Conservation (phyloP, 1,140 invertebrate species). For the Drosophila yakuba region DNA sequence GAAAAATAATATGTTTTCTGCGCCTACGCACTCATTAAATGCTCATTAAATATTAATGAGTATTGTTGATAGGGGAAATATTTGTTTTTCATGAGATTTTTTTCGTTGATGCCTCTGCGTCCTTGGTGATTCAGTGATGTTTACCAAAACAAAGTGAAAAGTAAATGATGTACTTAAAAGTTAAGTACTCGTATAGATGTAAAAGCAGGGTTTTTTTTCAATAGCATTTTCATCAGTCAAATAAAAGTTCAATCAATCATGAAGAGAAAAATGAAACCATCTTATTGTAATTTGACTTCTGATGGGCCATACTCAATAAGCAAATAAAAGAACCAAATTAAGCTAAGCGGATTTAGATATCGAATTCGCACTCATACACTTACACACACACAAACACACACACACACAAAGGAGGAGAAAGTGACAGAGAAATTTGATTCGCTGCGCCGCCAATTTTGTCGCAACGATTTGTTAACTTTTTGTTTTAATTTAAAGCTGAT, state of each 20-base stretch:
- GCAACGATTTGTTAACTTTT: constrained; percentile 25
- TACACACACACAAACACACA: constrained; percentile 2
- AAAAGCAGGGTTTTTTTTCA: constrained; percentile 8
- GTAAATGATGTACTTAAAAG: constrained; percentile 18
- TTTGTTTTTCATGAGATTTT: constrained; percentile 23
- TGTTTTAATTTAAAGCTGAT: constrained; percentile 28
- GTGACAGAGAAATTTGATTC: background rate
- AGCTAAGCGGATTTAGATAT: constrained; percentile 42
- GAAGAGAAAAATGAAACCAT: constrained; percentile 3
- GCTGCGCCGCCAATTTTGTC: background rate
- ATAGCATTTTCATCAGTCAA: background rate
- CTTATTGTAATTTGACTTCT: constrained; percentile 25
- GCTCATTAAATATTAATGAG: constrained; percentile 47
- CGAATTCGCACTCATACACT: constrained; percentile 20
- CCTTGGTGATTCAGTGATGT: constrained; percentile 12
- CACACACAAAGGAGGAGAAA: background rate
- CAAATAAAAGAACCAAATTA: constrained; percentile 40
- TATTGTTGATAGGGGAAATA: constrained; percentile 18
- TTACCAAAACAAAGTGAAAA: constrained; percentile 11
- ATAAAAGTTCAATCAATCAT: constrained; percentile 28
- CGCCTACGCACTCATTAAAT: constrained; percentile 35
- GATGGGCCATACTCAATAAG: constrained; percentile 14
- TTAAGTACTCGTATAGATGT: constrained; percentile 11
- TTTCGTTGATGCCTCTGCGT: background rate
- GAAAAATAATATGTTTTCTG: constrained; percentile 34